Conservation (phyloP, 1,140 invertebrate genomes). For the Lordiphosa stackelbergi region DNA sequence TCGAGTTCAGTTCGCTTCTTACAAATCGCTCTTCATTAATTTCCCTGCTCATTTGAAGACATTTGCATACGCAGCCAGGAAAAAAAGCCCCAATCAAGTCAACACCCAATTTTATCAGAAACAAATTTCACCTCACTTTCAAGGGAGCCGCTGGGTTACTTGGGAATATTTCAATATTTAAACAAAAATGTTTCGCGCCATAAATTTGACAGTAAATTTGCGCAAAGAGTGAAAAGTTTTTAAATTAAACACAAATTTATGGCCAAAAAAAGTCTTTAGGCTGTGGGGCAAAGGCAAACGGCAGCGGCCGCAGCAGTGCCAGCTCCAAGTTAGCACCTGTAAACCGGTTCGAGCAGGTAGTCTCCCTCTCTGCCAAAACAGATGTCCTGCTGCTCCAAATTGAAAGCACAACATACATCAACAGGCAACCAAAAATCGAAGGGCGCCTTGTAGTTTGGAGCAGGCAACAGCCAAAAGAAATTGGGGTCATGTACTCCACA, state of each 20-base stretch:
- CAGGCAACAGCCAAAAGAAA: slow-evolving; percentile 48
- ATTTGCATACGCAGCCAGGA: slow-evolving; percentile 49
- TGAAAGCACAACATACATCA: slow-evolving; percentile 75
- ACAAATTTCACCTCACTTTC: slow-evolving; percentile 53
- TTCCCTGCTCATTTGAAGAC: slow-evolving; percentile 36
- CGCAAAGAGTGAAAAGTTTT: slow-evolving; percentile 67
- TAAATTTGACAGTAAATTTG: slow-evolving; percentile 58
- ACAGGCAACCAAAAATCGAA: slow-evolving; percentile 2
- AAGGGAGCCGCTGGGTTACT: slow-evolving; percentile 10
- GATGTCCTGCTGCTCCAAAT: slow-evolving; percentile 76
- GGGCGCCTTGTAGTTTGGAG: slow-evolving; percentile 49
- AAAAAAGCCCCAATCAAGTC: slow-evolving; percentile 56
- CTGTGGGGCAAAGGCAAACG: slow-evolving; percentile 56
- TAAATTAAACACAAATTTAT: slow-evolving; percentile 76
- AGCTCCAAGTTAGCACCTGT: slow-evolving; percentile 66
- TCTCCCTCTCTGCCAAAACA: slow-evolving; percentile 39
- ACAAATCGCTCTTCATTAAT: slow-evolving; percentile 70
- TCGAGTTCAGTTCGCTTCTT: slow-evolving; percentile 54
- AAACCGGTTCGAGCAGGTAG: slow-evolving; percentile 51
- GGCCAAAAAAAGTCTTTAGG: slow-evolving; percentile 54
- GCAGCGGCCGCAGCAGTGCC: not conserved
- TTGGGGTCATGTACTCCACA: slow-evolving; percentile 76
- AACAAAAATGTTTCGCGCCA: slow-evolving; percentile 62
- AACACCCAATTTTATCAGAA: slow-evolving; percentile 62
- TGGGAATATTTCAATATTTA: slow-evolving; percentile 49